phyloP scores from a whole-genome alignment of 2,888 invertebrate species.

The Andrena haemorrhoa region DNA sequence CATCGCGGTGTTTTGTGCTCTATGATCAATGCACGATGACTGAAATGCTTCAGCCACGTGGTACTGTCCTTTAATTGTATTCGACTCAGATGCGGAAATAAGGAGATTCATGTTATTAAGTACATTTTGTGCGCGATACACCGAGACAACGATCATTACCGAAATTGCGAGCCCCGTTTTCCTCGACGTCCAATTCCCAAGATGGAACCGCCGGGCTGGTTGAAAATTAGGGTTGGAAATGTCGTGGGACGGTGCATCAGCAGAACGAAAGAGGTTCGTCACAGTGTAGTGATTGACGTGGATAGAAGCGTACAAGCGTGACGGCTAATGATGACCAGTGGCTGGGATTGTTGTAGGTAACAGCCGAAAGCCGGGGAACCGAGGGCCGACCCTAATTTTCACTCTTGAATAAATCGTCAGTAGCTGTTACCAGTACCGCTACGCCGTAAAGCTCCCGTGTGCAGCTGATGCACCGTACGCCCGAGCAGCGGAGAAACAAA shows the following conservation, averaged over 20 bases:
- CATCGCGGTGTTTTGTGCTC: no score
- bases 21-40: no score
- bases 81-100: no score
- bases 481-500: constrained; percentile 39
- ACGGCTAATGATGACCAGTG: constrained; percentile 36
- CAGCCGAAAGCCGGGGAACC: constrained; percentile 42
- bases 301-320: constrained; percentile 31
- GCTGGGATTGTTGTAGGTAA: constrained; percentile 47
- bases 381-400: constrained; percentile 60
- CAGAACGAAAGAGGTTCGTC: constrained; percentile 4
- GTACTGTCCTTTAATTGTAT: no score
- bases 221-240: constrained; percentile 1
- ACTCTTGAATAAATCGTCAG: constrained; percentile 64
- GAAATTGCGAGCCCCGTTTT: background rate
- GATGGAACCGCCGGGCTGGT: background rate
- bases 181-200: background rate
- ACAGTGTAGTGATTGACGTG: constrained; percentile 14
- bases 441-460: constrained; percentile 40
- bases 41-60: no score
- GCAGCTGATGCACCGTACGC: constrained; percentile 57
- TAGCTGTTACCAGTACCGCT: constrained; percentile 62
- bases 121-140: background rate
- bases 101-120: no score
- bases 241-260: background rate
- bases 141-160: background rate